A percentile compares a stretch with the other conserved stretches of the same genome.
Conservation (phyloP, 2,113 vertebrate species). For the Brienomyrus brachyistius region DNA sequence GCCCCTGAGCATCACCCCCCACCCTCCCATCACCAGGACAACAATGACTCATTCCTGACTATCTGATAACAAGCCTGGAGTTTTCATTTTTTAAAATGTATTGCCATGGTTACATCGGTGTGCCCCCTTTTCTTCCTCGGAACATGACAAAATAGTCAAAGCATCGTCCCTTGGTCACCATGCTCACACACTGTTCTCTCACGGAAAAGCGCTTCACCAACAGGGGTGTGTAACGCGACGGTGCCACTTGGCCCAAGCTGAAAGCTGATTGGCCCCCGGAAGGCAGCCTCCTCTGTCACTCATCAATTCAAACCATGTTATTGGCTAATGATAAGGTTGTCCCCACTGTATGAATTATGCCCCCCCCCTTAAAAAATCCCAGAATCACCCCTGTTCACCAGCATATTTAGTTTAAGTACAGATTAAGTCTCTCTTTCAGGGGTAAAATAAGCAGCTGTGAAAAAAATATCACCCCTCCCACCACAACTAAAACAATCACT, state of each 20-base stretch:
- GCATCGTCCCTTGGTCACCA: neutral
- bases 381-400: neutral
- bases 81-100: neutral
- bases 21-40: neutral
- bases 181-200: neutral
- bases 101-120: neutral
- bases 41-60: neutral
- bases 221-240: neutral
- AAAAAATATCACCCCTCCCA: neutral
- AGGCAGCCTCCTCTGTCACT: neutral
- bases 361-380: neutral
- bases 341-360: neutral
- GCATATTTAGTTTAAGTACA: neutral
- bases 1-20: neutral
- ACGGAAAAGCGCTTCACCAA: neutral
- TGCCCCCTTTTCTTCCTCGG: neutral
- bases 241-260: neutral
- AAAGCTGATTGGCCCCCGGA: neutral
- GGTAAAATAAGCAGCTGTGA: neutral
- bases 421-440: neutral
- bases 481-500: neutral
- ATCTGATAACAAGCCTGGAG: neutral
- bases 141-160: neutral
- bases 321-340: neutral
- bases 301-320: neutral